A percentile compares a stretch with the other conserved stretches of the same genome.
These are phyloP conservation scores for Danaus melanippus DNA, from an alignment of 1,140 invertebrate species.

Conservation along the genomic window DNA sequence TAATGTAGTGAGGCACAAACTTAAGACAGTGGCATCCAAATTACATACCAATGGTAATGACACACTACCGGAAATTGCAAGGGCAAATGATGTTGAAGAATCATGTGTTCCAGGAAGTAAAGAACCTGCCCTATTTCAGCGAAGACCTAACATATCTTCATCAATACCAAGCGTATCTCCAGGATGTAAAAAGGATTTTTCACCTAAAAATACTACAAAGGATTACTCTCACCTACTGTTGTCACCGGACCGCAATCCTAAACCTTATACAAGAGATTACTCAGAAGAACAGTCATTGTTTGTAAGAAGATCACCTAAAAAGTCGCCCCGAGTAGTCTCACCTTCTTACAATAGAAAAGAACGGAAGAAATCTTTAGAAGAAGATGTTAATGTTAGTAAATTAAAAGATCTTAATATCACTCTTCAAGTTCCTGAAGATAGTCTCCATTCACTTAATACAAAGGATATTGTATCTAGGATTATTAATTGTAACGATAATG, in stretches of 20 bases:
- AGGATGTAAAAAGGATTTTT: conserved; percentile 13
- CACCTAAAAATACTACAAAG: conserved; percentile 26
- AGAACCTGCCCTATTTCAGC: conserved; percentile 59
- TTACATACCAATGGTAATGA: conserved; percentile 29
- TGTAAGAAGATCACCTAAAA: conserved; percentile 45
- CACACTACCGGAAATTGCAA: conserved; percentile 51
- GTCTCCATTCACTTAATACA: conserved; percentile 52
- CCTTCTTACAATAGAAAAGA: conserved; percentile 41
- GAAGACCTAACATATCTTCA: conserved; percentile 40
- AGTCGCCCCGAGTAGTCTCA: conserved; percentile 26
- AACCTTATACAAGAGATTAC: conserved; percentile 21
- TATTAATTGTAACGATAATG: conserved; percentile 54
- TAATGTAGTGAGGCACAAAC: conserved; percentile 40
- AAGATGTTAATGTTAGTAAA: conserved; percentile 22
- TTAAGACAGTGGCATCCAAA: conserved; percentile 38
- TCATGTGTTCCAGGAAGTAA: conserved; percentile 46
- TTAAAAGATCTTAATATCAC: conserved; percentile 57
- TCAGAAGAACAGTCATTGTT: conserved; percentile 33
- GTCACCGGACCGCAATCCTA: conserved; percentile 40
- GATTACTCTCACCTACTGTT: conserved; percentile 55
- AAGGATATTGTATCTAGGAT: conserved; percentile 60
- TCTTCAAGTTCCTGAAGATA: conserved; percentile 57
- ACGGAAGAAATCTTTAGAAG: conserved; percentile 39
- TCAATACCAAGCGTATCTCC: conserved; percentile 18
- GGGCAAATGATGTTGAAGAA: conserved; percentile 40